Conservation (phyloP, 2,113 vertebrate species). For the Nicator chloris region DNA sequence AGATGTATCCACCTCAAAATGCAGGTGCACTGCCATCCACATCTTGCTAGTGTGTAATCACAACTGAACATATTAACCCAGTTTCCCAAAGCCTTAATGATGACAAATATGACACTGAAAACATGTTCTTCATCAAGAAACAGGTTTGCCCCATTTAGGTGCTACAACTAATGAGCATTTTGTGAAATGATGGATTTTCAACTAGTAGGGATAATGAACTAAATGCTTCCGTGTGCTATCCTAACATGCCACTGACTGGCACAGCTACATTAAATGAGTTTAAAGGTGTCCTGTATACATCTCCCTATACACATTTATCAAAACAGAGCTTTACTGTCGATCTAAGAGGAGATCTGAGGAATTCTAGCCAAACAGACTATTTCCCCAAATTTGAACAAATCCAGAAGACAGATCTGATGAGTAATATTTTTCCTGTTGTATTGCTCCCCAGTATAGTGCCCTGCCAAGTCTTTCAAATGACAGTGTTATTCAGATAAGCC, state of each 20-base stretch:
- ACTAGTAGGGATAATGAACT: neutral
- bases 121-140: neutral
- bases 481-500: neutral
- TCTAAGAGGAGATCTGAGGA: neutral
- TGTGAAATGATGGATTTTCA: neutral
- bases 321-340: neutral
- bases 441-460: neutral
- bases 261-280: neutral
- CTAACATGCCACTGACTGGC: neutral
- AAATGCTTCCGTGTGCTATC: neutral
- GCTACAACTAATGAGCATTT: neutral
- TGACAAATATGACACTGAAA: neutral
- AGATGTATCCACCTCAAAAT: neutral
- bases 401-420: neutral
- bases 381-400: neutral
- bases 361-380: neutral
- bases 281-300: neutral
- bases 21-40: constrained; percentile 4
- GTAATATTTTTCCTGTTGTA: neutral
- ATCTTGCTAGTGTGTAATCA: neutral
- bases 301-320: neutral
- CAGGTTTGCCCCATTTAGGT: neutral
- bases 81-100: neutral
- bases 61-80: neutral
- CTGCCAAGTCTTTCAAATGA: neutral